Base-by-base conservation (phyloP, 2,797 vertebrate genomes). In the Poliocrania exsul region DNA sequence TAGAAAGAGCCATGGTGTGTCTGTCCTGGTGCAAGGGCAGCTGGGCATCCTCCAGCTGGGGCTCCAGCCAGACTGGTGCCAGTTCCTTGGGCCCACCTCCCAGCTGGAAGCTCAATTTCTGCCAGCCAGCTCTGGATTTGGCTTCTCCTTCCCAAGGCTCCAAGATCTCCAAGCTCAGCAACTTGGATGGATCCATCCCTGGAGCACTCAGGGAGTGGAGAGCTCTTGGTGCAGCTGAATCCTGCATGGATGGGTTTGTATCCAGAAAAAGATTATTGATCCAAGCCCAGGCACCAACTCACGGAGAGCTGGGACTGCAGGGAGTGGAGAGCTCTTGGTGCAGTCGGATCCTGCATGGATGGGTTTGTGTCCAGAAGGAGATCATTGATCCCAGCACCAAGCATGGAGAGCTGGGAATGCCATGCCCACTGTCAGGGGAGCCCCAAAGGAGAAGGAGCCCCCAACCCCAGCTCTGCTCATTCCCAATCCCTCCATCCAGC, bases 381-480 rank as follows among this genome's bases (percentile, higher is more conserved):
- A 40, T n/a, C 1, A 1, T 14, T 2, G 2, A 25, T 33, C 37
- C 3, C 1, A 65, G 16, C 11, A 40, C 79, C 20, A 14, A 40
- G 26, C 26, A n/a, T 40, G 40, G 40, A 40, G 40, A 40, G 40
- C 40, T 40, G 25, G 50, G 19, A 14, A 13, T 13, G 57, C 64
- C 19, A 0, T 25, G 50, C 19, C 53, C 25, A 1, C 0, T 4
- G 1, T 2, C 2, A 3, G 9, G 13, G 66, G 37, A 65, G 31
- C 21, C 31, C 61, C 40, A n/a, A 5, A 64, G 66, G 60, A 61
- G 35, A 19, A 47, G 33, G 19, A 86, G 33, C 53, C 11, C 60
- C 10, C 2, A 0, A 40, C 14, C 23, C 11, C 11, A 3, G 13
- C 51, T 69, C 46, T 53, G 66, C 49, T 33, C 72, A 1, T 69